Base-by-base conservation (phyloP, 2,888 invertebrate species). In the Melanchra persicariae region DNA sequence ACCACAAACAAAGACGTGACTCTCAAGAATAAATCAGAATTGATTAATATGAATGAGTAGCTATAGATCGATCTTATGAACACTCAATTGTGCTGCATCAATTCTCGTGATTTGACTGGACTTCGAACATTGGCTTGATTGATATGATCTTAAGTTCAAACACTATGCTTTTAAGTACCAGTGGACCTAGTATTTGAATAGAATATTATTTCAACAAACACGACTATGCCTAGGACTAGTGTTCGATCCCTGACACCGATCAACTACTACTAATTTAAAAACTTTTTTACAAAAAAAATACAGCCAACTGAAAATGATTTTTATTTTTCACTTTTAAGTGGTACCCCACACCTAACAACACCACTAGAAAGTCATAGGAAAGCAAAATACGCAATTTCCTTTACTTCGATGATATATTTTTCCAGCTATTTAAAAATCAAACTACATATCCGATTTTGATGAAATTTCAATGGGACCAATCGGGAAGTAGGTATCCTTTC, bases 111-210 rank as follows among this genome's bases (percentile, higher is more conserved):
- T 60, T 67, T 15, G 37, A 43, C 26, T 57, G n/a, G n/a, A 58
- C 51, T 59, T 65, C 22, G 40, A 17, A 67, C 26, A 78, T 77
- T 73, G 61, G 34, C 52, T 75, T 45, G 49, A 77, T 83, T 75
- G 68, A 78, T 77, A 55, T 68, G 77, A 80, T 66, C 77, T 68
- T 24, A 58, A 62, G 80, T 58, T 70, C 70, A 66, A 73, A 52
- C 26, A 30, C 9, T 24, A 19, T 30, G 12, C 26, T 58, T 17
- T n/a, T 59, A 45, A 4, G 45, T 15, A 57, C 10, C 34, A 24
- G 17, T 37, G 62, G 49, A 49, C 7, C 12, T 37, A 17, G 10
- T 49, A 66, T 66, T 62, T 49, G 17, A 37, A 10, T 45, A 19
- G 37, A 34, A 9, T 10, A 10, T 34, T 34, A n/a, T 19, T 54